Conservation (phyloP, 2,888 invertebrate genomes). For the Drosophila siamana region DNA sequence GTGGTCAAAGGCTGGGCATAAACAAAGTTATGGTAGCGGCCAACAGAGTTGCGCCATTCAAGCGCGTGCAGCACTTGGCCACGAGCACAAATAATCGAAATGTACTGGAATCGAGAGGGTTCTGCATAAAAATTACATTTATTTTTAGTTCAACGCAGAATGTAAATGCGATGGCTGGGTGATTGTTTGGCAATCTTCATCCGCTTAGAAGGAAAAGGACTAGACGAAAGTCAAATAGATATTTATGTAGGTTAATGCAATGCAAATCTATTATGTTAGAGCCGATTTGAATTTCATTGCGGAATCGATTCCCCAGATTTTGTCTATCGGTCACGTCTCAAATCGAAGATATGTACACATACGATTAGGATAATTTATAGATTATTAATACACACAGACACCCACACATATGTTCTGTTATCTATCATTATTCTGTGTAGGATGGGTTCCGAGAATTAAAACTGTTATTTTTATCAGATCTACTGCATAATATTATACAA, state of each 20-base stretch:
- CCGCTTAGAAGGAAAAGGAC: too few relatives aligned
- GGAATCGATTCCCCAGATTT: too few relatives aligned
- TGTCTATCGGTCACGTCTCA: too few relatives aligned
- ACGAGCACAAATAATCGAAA: slow-evolving; percentile 1
- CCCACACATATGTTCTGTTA: background rate
- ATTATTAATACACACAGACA: background rate
- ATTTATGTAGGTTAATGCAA: too few relatives aligned
- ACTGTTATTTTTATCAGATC: slow-evolving; percentile 1
- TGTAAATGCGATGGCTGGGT: background rate
- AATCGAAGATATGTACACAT: background rate
- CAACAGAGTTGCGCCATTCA: slow-evolving; percentile 2
- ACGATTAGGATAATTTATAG: background rate
- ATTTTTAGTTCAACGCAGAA: background rate
- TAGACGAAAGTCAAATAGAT: too few relatives aligned
- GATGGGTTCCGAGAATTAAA: background rate
- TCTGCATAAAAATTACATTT: slow-evolving; percentile 7
- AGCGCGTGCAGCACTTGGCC: slow-evolving; percentile 6
- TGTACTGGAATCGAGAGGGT: background rate
- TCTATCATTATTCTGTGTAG: background rate
- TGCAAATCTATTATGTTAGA: background rate
- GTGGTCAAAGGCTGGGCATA: slow-evolving; percentile 5
- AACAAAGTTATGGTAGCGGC: background rate
- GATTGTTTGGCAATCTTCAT: background rate
- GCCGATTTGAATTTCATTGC: too few relatives aligned
- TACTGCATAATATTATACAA: background rate